Base-by-base conservation (phyloP, 2,797 vertebrate species). In the Nannoperca australis region DNA sequence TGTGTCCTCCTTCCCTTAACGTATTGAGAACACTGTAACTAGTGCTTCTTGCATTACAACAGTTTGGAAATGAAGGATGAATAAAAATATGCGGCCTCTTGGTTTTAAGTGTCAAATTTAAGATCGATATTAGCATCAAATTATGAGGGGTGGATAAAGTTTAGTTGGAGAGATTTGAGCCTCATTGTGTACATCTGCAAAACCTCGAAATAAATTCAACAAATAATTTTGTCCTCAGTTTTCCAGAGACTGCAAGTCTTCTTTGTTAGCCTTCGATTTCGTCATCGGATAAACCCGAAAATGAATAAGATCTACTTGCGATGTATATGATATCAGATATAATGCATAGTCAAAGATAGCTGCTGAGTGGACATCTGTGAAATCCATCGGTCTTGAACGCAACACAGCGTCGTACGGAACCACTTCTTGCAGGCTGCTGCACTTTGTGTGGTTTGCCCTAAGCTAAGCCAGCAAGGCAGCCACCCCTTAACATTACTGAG, bases 381-480 rank as follows among this genome's bases (percentile, higher is more conserved):
- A 78, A 77, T 80, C 81, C 78, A 0, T 1, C 0, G 0, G 18
- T 5, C 51, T 0, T 86, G 85, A 91, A 92, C 86, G 88, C 83
- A 62, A 0, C 90, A 24, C 7, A 8, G 12, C 24, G 69, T 32
- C 60, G 70, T 3, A 55, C 82, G 87, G 89, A 87, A 87, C 78
- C 65, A 4, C 40, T 55, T 82, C 42, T 10, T 49, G 59, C 64
- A 69, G 60, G 64, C 76, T 38, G 9, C 36, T 11, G 36, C 0
- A 10, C 36, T 38, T 60, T 59, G 44, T 18, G 11, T 56, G 27
- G 50, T 49, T 70, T 22, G 54, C 42, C 30, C 17, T 9, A 0
- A 64, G 51, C 64, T 4, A 14, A 64, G 45, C 34, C 32, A 38
- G 61, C 53, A 4, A 69, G 53, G 44, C 40, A 60, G 60, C 32